Conservation (phyloP, 2,888 invertebrate species). For the Drosophila helvetica region DNA sequence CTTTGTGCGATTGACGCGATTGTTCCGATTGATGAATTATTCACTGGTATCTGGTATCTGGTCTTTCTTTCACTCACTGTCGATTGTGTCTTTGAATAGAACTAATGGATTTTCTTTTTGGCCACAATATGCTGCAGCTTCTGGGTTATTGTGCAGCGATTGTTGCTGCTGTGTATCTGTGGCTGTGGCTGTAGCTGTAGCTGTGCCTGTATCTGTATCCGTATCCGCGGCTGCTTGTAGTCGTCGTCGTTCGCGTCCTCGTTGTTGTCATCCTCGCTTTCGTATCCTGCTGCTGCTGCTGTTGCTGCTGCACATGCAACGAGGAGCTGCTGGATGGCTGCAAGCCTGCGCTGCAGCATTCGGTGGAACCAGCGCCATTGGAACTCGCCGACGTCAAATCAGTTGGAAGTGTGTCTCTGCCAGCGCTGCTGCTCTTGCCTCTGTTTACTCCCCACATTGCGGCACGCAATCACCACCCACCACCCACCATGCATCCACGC, state of each 20-base stretch:
- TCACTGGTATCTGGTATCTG: not conserved
- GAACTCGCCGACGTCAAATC: conserved; percentile 73
- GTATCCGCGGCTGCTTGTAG: conserved; percentile 43
- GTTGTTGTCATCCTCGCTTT: conserved; percentile 47
- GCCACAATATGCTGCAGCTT: conserved; percentile 54
- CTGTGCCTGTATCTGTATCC: conserved; percentile 62
- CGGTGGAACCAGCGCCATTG: conserved; percentile 62
- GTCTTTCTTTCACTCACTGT: conserved; percentile 19
- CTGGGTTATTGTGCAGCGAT: conserved; percentile 35
- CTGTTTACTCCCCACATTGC: conserved; percentile 69
- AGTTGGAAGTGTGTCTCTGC: conserved; percentile 80
- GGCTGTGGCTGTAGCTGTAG: conserved; percentile 41
- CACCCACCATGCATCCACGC: conserved; percentile 40
- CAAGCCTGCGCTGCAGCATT: conserved; percentile 56
- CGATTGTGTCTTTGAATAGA: not conserved
- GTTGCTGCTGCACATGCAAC: conserved; percentile 73
- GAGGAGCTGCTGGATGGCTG: conserved; percentile 67
- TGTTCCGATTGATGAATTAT: not conserved
- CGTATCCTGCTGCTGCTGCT: conserved; percentile 47
- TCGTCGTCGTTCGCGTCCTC: conserved; percentile 20
- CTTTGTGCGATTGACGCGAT: conserved; percentile 15
- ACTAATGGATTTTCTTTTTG: conserved; percentile 9
- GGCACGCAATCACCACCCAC: conserved; percentile 65
- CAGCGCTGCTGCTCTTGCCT: conserved; percentile 32
- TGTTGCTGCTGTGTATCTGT: conserved; percentile 53